Base-by-base conservation (phyloP, 2,888 invertebrate species). In the Acleris literana region DNA sequence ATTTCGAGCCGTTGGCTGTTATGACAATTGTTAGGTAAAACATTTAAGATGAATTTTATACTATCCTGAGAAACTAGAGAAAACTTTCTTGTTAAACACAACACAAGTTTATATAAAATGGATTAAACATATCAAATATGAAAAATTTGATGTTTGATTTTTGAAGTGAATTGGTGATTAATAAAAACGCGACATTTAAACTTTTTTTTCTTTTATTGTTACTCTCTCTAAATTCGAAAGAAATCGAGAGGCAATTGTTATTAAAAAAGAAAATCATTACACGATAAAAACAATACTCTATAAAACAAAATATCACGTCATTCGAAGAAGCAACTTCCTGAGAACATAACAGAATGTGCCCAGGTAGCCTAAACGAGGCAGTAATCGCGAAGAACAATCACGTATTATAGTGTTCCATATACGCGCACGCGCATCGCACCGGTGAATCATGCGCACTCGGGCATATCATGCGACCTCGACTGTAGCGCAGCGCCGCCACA, bases 381-480 rank as follows among this genome's bases (percentile, higher is more conserved):
- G 22, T 55, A 29, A 61, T 66, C 53, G 48, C 65, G 57, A 46
- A 62, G 57, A 57, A 57, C 48, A 48, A 63, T 58, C 69, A 66
- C 59, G 65, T 33, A 33, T 25, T 66, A 66, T 60, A 63, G 44
- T 58, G 57, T 49, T 61, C 64, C 68, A 61, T 64, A 67, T 69
- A 77, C 71, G 81, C 79, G 82, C 82, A 82, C 76, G 81, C 83
- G 84, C 82, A 75, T 67, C 75, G 77, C 74, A 72, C 70, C 73
- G 78, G 82, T 90, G 90, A 90, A 85, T 90, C 90, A 90, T 83
- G 80, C 82, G 74, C 76, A 82, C 85, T 82, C 73, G 82, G 81
- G 84, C 87, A 85, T 86, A 87, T 86, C 88, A 82, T 79, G 77
- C 78, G 87, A 86, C 87, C 89, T 88, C 90, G 84, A 85, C 85